Conservation (phyloP, 2,797 vertebrate species). For the Sebastes taczanowskii region DNA sequence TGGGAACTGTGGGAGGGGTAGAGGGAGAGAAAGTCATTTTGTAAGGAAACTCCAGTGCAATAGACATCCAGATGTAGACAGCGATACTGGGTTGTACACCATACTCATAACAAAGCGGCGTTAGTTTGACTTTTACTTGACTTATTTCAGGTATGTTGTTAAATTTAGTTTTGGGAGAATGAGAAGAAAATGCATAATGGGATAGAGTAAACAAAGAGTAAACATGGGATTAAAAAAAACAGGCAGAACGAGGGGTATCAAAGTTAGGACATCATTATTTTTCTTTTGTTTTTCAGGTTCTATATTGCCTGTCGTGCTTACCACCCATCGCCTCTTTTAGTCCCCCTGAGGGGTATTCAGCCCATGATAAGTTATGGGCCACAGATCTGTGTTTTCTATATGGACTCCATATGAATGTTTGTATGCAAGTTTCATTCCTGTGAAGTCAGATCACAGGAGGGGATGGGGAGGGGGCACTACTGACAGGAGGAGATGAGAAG, state of each 20-base stretch:
- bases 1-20: slow-evolving; percentile 72
- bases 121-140: slow-evolving; percentile 2
- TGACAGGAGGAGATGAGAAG: slow-evolving; percentile 37
- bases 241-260: slow-evolving; percentile 11
- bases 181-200: neutral
- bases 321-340: neutral
- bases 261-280: slow-evolving; percentile 67
- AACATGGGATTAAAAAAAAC: neutral
- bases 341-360: slow-evolving; percentile 8
- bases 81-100: slow-evolving; percentile 1
- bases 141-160: slow-evolving; percentile 1
- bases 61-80: slow-evolving; percentile 43
- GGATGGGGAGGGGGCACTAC: neutral
- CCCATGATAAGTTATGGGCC: slow-evolving; percentile 2
- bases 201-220: neutral
- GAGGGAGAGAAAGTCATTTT: slow-evolving; percentile 63
- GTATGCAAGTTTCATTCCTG: slow-evolving; percentile 25
- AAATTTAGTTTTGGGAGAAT: slow-evolving; percentile 3
- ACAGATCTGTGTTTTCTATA: slow-evolving; percentile 16
- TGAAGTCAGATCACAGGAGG: slow-evolving; percentile 47
- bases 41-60: slow-evolving; percentile 48
- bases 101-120: neutral
- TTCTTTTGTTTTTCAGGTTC: slow-evolving; percentile 7
- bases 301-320: neutral
- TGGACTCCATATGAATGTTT: slow-evolving; percentile 10